Evolutionary conservation across 2,113 vertebrate genomes (phyloP).

Genomic region (Sphyrna mokarran): DNA sequence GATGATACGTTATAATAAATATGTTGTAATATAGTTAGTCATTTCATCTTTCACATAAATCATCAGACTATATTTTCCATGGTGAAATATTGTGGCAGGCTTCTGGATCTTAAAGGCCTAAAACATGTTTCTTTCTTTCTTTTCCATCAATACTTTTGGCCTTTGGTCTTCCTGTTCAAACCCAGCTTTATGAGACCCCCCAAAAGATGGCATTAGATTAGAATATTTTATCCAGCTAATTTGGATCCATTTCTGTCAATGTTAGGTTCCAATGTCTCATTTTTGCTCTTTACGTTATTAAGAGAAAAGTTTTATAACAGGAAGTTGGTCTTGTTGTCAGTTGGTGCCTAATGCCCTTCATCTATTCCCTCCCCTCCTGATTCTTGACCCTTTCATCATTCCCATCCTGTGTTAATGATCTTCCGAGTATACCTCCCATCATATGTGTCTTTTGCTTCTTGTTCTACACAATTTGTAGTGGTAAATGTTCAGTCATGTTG

Average conservation of each 20-base stretch:
- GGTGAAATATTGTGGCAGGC: too few relatives aligned
- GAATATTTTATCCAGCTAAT: neutral
- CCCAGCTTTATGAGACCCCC: neutral
- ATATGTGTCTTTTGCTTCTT: neutral
- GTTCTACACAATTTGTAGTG: neutral
- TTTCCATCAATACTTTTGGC: neutral
- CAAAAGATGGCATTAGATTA: neutral
- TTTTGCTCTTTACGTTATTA: neutral
- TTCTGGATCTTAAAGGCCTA: too few relatives aligned
- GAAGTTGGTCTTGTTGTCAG: neutral
- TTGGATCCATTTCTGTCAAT: neutral
- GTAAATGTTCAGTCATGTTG: neutral
- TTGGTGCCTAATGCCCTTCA: neutral
- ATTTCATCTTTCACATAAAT: too few relatives aligned
- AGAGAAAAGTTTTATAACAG: neutral
- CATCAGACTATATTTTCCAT: too few relatives aligned
- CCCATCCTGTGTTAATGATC: neutral
- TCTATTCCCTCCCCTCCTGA: neutral
- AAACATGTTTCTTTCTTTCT: neutral
- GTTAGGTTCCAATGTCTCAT: neutral
- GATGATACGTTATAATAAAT: too few relatives aligned
- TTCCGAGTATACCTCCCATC: neutral
- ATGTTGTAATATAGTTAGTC: too few relatives aligned
- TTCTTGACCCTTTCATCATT: neutral
- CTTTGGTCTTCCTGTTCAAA: neutral